phyloP scores from a whole-genome alignment of 2,113 vertebrate species.

The Machaerirhynchus nigripectus region DNA sequence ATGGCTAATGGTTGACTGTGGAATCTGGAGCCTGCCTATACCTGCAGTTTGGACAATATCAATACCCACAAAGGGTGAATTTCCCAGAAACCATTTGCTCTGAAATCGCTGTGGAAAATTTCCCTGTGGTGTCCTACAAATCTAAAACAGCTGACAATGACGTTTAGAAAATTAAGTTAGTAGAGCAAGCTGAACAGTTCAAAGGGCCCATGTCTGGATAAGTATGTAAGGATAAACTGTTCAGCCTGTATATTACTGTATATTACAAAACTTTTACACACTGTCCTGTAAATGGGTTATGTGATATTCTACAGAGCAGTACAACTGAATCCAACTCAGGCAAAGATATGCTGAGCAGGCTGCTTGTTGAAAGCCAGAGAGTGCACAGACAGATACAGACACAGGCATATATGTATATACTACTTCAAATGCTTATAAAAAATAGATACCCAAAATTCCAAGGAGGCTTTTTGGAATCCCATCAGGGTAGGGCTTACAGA shows the following conservation, averaged over 20 bases:
- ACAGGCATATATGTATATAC: not conserved
- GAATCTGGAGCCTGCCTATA: not conserved
- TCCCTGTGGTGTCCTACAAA: not conserved
- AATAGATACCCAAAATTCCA: not conserved
- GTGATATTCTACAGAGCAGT: not conserved
- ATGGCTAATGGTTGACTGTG: too few species aligned
- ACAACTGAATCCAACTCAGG: not conserved
- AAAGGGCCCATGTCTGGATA: not conserved
- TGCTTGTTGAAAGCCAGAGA: not conserved
- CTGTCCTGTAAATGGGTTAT: not conserved
- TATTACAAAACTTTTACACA: not conserved
- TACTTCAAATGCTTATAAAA: not conserved
- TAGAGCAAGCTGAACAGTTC: not conserved
- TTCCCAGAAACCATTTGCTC: not conserved
- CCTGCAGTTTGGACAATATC: not conserved
- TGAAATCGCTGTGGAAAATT: not conserved
- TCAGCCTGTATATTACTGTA: not conserved
- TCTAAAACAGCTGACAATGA: not conserved
- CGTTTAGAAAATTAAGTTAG: not conserved
- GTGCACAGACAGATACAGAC: not conserved
- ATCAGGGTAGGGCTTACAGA: not conserved
- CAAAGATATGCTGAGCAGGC: not conserved
- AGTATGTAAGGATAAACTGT: not conserved
- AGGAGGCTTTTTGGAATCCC: not conserved
- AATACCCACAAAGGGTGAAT: not conserved